Base-by-base conservation (phyloP, 2,888 invertebrate species). In the Thecophora atra region DNA sequence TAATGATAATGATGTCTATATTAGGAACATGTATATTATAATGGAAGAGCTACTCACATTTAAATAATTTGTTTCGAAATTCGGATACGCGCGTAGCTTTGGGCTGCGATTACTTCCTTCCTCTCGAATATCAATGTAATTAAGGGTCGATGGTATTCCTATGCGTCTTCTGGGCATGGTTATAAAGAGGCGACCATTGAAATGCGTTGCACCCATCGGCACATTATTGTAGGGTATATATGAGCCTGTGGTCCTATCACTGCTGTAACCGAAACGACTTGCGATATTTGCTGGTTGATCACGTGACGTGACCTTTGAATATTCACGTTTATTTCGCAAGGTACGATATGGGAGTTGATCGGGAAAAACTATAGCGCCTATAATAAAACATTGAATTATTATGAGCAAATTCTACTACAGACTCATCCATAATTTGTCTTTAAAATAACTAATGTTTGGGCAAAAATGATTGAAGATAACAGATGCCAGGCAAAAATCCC, bases 131-230 rank as follows among this genome's bases (percentile, higher is more conserved):
- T 85, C 81, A 21, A 85, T 81, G 69, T 81, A 79, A 84, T 91
- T 91, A 15, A 92, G 79, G 5, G 90, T 91, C 0, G 91, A 87
- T 4, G 90, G 90, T 60, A 92, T 90, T 17, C 91, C 91, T 30
- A 87, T 85, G 74, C 91, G 89, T 81, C 94, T 88, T 68, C 94
- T 87, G 0, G 95, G 94, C 52, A 94, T 88, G 0, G 94, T 91
- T 2, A 93, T 83, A 78, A 93, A 93, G 3, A 94, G 80, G 76
- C 91, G 90, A 76, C 92, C 89, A 0, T 81, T 81, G 44, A 78
- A 83, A 56, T 83, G 84, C 3, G 81, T 84, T 0, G 76, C 85
- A 6, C 87, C 86, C 83, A 85, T 85, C 0, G 87, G 87, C 5
- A 87, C 81, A 79, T 86, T 87, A 64, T 85, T 85, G 73, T 85